A percentile compares a stretch with the other conserved stretches of the same genome.
Evolutionary conservation across 2,888 invertebrate species (phyloP).

Genomic region (Drosophila paracracens): DNA sequence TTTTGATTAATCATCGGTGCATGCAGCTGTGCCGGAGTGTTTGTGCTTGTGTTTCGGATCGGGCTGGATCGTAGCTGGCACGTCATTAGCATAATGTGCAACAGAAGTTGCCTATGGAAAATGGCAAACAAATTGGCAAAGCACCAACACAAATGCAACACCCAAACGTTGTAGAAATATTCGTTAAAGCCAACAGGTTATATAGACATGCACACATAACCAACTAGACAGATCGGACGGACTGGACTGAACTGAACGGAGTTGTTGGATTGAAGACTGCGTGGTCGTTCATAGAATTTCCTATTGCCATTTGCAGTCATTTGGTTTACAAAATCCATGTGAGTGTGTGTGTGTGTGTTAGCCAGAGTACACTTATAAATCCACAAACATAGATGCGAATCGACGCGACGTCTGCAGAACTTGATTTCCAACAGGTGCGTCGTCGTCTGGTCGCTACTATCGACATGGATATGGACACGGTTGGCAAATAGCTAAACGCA

Average conservation of each 20-base stretch:
- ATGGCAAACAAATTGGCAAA: conserved; percentile 77
- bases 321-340: conserved; percentile 27
- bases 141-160: conserved; percentile 22
- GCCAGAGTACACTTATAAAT: conserved; percentile 41
- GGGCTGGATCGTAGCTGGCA: conserved; percentile 58
- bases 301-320: conserved; percentile 57
- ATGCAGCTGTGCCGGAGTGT: conserved; percentile 57
- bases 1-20: conserved; percentile 76
- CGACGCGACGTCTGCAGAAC: conserved; percentile 73
- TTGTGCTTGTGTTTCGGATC: conserved; percentile 36
- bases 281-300: conserved; percentile 64
- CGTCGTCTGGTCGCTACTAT: conserved; percentile 58
- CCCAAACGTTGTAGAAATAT: conserved; percentile 10
- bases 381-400: conserved; percentile 54
- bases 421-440: conserved; percentile 84
- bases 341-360: conserved; percentile 18
- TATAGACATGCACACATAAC: conserved; percentile 6
- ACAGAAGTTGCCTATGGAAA: conserved; percentile 75
- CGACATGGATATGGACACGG: conserved; percentile 61
- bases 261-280: conserved; percentile 48
- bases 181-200: conserved; percentile 62
- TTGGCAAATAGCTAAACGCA: conserved; percentile 46
- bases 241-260: conserved; percentile 12
- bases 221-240: conserved; percentile 16
- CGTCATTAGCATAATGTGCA: conserved; percentile 80